phyloP scores from a whole-genome alignment of 2,797 vertebrate species.

The Gephyroberyx darwinii region DNA sequence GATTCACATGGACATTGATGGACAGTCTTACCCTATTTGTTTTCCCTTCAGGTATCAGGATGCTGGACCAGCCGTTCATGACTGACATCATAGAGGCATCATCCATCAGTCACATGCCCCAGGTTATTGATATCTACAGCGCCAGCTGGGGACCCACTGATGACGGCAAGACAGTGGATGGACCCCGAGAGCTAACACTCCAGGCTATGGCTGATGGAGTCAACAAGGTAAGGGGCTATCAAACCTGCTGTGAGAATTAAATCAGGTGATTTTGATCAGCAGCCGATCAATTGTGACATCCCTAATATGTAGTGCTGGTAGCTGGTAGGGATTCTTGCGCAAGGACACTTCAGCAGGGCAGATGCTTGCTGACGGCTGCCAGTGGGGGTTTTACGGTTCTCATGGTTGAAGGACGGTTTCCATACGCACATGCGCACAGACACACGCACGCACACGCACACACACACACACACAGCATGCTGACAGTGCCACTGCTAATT shows the following conservation, averaged over 20 bases:
- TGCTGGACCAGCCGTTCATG: conserved; percentile 99
- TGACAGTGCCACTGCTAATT: conserved; percentile 63
- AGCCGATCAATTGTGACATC: too few relatives aligned
- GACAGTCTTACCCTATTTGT: background rate
- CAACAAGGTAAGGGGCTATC: conserved; percentile 87
- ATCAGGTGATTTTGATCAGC: too few relatives aligned
- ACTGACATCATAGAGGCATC: conserved; percentile 99
- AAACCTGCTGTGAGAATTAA: background rate
- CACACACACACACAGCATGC: conserved; percentile 47
- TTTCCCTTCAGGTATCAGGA: conserved; percentile 89
- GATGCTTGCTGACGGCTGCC: conserved; percentile 20
- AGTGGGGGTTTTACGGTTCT: background rate
- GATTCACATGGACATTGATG: background rate
- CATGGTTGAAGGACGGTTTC: conserved; percentile 17
- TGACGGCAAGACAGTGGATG: conserved; percentile 97
- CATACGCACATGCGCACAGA: conserved; percentile 2
- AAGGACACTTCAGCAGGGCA: conserved; percentile 27
- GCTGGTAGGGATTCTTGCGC: conserved; percentile 16
- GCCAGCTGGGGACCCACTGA: conserved; percentile 99
- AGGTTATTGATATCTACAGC: conserved; percentile 97
- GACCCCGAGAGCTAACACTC: conserved; percentile 94
- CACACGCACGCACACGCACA: conserved; percentile 11
- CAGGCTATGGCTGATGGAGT: conserved; percentile 99
- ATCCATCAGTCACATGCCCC: conserved; percentile 99
- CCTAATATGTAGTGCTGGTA: too few relatives aligned